phyloP scores from a whole-genome alignment of 2,888 invertebrate genomes.

The Ditula angustiorana region DNA sequence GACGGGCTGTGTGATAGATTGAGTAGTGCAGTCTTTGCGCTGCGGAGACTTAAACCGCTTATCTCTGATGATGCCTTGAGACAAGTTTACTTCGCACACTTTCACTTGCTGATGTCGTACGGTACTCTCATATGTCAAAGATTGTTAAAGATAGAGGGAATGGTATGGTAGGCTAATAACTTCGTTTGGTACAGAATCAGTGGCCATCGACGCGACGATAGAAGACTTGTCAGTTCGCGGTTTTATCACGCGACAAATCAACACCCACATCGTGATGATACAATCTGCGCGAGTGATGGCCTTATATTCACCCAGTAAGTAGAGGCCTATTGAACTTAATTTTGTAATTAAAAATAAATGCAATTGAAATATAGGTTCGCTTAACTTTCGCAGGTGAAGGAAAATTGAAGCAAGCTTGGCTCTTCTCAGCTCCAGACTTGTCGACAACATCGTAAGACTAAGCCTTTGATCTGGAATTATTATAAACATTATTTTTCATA shows the following conservation, averaged over 20 bases:
- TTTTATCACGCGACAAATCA: constrained; percentile 57
- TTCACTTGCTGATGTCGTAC: no score
- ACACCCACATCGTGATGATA: constrained; percentile 57
- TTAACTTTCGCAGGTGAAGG: constrained; percentile 52
- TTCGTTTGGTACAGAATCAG: constrained; percentile 81
- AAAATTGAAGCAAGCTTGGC: constrained; percentile 67
- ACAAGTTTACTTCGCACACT: no score
- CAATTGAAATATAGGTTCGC: constrained; percentile 33
- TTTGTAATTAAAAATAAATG: no score
- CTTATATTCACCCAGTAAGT: constrained; percentile 64
- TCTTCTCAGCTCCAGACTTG: constrained; percentile 71
- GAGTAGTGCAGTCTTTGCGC: no score
- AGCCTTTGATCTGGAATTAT: neutral
- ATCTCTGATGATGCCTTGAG: no score
- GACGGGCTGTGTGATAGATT: no score
- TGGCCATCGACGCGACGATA: constrained; percentile 86
- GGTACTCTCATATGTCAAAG: no score
- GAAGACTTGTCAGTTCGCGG: constrained; percentile 80
- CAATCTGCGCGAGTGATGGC: constrained; percentile 63
- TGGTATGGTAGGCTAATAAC: no score
- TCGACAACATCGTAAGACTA: constrained; percentile 61
- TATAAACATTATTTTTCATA: no score
- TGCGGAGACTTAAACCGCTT: no score
- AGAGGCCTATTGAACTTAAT: neutral
- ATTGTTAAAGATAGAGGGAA: no score